phyloP scores from a whole-genome alignment of 92 coral and sea anemone genomes.

The Phenganax marumi region DNA sequence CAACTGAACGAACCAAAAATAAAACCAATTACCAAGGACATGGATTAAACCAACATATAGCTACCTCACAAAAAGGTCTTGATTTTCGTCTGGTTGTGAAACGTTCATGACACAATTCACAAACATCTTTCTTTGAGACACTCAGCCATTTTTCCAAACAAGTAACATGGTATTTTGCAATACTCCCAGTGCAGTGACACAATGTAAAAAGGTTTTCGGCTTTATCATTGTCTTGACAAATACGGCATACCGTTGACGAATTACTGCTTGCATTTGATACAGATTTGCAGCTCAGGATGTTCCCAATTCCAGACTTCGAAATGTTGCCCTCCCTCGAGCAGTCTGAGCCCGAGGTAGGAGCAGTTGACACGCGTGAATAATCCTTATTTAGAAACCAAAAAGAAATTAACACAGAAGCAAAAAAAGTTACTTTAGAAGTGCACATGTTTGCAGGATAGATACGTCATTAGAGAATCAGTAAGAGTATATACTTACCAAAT shows the following conservation, averaged over 20 bases:
- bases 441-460: too few species aligned
- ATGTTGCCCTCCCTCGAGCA: neutral
- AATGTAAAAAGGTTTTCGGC: slow-evolving; percentile 69
- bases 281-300: neutral
- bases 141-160: slow-evolving; percentile 95
- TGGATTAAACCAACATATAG: neutral
- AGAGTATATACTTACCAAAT: too few species aligned
- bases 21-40: neutral
- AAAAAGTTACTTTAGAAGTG: neutral
- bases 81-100: slow-evolving; percentile 69
- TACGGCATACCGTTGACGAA: slow-evolving; percentile 62
- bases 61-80: slow-evolving; percentile 72
- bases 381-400: neutral
- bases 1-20: neutral
- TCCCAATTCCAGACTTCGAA: neutral
- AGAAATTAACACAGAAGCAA: neutral
- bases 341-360: slow-evolving; percentile 22
- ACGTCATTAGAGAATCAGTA: too few species aligned
- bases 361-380: neutral
- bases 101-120: slow-evolving; percentile 79
- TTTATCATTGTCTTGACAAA: slow-evolving; percentile 76
- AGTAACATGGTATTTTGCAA: slow-evolving; percentile 75
- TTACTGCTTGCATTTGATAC: neutral
- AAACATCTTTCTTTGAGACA: slow-evolving; percentile 64
- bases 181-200: slow-evolving; percentile 84